Evolutionary conservation across 1,140 invertebrate species (phyloP).

Genomic region (Frieseomelitta varia): DNA sequence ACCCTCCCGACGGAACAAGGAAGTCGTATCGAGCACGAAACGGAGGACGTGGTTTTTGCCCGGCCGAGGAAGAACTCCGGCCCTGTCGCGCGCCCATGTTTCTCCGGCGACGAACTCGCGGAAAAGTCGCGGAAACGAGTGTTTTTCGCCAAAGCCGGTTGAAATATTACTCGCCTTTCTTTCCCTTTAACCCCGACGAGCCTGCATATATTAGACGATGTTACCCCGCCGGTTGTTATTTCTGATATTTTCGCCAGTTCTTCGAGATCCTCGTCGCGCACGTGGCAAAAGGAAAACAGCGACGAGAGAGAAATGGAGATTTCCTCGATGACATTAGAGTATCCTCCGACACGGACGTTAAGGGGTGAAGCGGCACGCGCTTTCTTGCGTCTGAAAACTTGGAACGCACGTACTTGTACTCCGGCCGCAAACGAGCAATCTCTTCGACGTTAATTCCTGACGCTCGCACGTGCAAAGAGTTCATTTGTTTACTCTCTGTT

Average conservation of each 20-base stretch:
- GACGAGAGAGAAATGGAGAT: background rate
- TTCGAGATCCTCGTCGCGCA: background rate
- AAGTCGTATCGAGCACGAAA: slow-evolving; percentile 32
- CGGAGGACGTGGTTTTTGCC: slow-evolving; percentile 3
- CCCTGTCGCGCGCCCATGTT: slow-evolving; percentile 23
- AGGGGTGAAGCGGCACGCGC: background rate
- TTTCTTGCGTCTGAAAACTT: background rate
- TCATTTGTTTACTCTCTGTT: background rate
- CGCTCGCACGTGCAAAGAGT: background rate
- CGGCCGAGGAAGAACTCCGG: background rate
- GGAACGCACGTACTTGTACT: background rate
- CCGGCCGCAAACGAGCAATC: background rate
- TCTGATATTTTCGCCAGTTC: background rate
- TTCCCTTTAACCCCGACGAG: background rate
- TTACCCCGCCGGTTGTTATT: slow-evolving; percentile 23
- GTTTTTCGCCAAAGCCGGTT: slow-evolving; percentile 13
- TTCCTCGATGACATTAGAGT: background rate
- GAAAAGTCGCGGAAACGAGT: slow-evolving; percentile 44
- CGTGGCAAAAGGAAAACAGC: background rate
- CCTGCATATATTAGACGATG: slow-evolving; percentile 32
- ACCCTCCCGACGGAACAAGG: slow-evolving; percentile 23
- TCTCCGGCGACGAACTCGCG: slow-evolving; percentile 27
- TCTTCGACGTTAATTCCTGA: background rate
- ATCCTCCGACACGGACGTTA: background rate
- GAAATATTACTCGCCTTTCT: slow-evolving; percentile 36